Base-by-base conservation (phyloP, 2,113 vertebrate species). In the Eira barbara region DNA sequence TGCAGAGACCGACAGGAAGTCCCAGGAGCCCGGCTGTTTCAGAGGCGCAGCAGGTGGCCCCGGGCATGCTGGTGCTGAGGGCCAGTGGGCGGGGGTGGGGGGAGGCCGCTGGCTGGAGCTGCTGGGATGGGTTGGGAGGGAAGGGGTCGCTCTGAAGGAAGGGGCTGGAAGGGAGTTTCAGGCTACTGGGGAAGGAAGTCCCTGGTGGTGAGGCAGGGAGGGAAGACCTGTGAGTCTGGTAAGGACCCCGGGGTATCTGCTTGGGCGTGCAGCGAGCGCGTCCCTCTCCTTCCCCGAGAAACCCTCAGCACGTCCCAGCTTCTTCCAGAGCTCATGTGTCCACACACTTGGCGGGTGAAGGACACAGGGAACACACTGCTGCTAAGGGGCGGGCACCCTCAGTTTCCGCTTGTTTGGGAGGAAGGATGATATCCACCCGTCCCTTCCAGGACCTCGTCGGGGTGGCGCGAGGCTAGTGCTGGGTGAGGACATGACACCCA, bases 391-490 rank as follows among this genome's bases (percentile, higher is more conserved):
- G 3, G n/a, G 42, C 4, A 6, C 47, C 39, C 8, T 49, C 31
- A 7, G 76, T 9, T n/a, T 14, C 52, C 4, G 13, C 18, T 0
- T 3, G 39, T 39, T 11, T 3, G 63, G 45, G 10, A 29, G 31
- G 8, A 25, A 17, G 74, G 59, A 2, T 1, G 4, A n/a, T 8
- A 17, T 8, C 42, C 5, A 0, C 23, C 31, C 0, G 17, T 12
- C n/a, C 71, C 21, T 11, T 14, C 73, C 0, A 0, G 39, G 36
- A 39, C 73, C 12, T 0, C 17, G 10, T 1, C 29, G 21, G 47
- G 61, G 10, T 2, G 12, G 31, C 7, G 14, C 0, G 2, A 27
- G 29, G 29, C 10, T 65, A 6, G 0, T 1, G 36, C 90, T 14
- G 2, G 0, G 47, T 4, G 31, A 36, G 15, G 14, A 1, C 1